Evolutionary conservation across 2,888 invertebrate genomes (phyloP).

Genomic region (Pachydiplax longipennis): DNA sequence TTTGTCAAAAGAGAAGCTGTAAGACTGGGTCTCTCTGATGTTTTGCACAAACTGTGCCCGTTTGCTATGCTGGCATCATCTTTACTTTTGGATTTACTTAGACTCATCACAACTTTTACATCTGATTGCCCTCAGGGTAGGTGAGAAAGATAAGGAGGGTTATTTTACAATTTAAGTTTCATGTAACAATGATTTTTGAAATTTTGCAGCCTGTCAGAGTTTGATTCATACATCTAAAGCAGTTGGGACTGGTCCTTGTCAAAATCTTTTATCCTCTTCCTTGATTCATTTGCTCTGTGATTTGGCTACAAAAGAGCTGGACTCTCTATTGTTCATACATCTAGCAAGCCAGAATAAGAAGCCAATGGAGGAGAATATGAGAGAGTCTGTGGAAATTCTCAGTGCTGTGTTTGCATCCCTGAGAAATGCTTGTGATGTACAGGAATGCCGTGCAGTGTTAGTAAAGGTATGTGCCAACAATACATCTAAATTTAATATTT

Average conservation of each 20-base stretch:
- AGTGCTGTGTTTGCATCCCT: conserved; percentile 63
- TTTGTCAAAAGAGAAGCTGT: conserved; percentile 66
- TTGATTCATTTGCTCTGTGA: conserved; percentile 64
- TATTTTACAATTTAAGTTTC: background rate
- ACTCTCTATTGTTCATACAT: conserved; percentile 52
- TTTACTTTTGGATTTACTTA: conserved; percentile 64
- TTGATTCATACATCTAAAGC: conserved; percentile 63
- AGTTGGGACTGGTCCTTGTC: conserved; percentile 63
- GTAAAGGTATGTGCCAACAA: conserved; percentile 64
- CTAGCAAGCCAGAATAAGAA: background rate
- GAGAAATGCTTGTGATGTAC: conserved; percentile 64
- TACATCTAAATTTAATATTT: background rate
- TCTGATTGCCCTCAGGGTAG: conserved; percentile 70
- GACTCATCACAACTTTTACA: conserved; percentile 69
- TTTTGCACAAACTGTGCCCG: conserved; percentile 71
- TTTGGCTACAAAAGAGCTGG: conserved; percentile 63
- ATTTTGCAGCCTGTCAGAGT: conserved; percentile 62
- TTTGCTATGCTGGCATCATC: conserved; percentile 70
- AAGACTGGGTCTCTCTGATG: conserved; percentile 65
- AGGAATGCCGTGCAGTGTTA: conserved; percentile 69
- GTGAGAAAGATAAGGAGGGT: background rate
- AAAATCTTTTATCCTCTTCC: conserved; percentile 62
- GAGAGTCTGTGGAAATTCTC: conserved; percentile 60
- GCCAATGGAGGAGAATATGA: conserved; percentile 45
- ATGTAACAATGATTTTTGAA: conserved; percentile 46